Base-by-base conservation (phyloP, 1,140 invertebrate genomes). In the Aphaenogaster floridana region DNA sequence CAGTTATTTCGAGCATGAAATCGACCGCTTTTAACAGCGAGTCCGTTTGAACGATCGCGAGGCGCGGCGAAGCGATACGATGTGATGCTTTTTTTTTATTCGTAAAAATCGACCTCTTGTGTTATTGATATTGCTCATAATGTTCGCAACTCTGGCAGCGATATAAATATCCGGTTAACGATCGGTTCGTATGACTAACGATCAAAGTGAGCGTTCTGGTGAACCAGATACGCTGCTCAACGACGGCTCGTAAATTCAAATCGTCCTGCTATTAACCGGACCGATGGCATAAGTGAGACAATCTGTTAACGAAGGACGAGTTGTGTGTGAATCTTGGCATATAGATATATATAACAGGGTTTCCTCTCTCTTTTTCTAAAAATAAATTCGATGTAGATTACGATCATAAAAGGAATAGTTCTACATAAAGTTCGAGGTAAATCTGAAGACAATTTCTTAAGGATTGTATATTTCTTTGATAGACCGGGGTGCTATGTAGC, bases 1-100 rank as follows among this genome's bases (percentile, higher is more conserved):
- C 80, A 84, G 80, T 84, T 84, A 76, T 76, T 50, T 28, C 36
- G 34, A 84, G 69, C 54, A 74, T 84, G 54, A 83, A 74, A 74
- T 61, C 13, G 69, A 74, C 54, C 64, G 52, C 17, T 61, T 84
- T 76, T 76, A 84, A 28, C 42, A 42, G 28, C 61, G 17, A 72
- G 28, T 59, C 34, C n/a, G 21, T 48, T 57, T 11, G 50, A 59
- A 57, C 7, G 28, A 7, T 34, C 9, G 36, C 39, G 42, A 50
- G 42, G 4, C 64, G 64, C 11, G 21, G 42, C n/a, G 36, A 59
- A 15, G 34, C 54, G 54, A 76, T 34, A 15, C 48, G 15, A 36
- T 11, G 45, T 13, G 39, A 15, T 45, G 39, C 28, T 59, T 34
- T 17, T 15, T 71, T 71, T 34, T 72, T 72, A 59, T 83, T 72